Evolutionary conservation across 2,797 vertebrate species (phyloP), one percentile per base, ranked within the genome.

Genomic region (Propithecus perrieri): DNA sequence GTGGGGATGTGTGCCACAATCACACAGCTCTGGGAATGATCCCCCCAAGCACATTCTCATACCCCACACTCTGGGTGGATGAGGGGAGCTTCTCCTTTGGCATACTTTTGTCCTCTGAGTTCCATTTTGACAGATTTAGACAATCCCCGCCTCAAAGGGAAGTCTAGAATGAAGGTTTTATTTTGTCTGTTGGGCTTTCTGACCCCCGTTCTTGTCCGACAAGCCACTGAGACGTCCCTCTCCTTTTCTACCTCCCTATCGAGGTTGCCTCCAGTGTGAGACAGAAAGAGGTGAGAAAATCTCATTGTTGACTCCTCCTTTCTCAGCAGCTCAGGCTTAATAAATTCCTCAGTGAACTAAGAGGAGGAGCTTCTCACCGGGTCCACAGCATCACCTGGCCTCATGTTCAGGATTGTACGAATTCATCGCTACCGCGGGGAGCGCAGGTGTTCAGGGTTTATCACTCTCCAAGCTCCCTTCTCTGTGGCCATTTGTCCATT

Each of bases 371-470:
- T 1, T 65, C 13, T 84, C 2, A 0, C 9, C 7, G 26, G 33
- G n/a, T 48, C 46, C 11, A 33, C 18, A 79, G 63, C 28, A 75
- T 93, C 61, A 55, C 20, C 41, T 55, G 43, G 35, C 63, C 59
- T 83, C 59, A 41, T 4, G 2, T 48, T 85, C 55, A 35, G 28
- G 15, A 55, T 75, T n/a, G 72, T 24, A 14, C 28, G 96, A 53
- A 79, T 95, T 38, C 38, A 6, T 12, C 12, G 33, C 63, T 79
- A 50, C 69, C 0, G 0, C 38, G 80, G 80, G 89, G 76, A 94
- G 18, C 13, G 74, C 85, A 95, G 61, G 83, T 72, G 57, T 55
- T 94, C 59, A 69, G 55, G 96, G 79, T 97, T 98, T 97, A 97
- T 59, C 84, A 91, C 88, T 93, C 76, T 97, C 90, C 33, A 59